These are phyloP conservation scores for Oncorhynchus tshawytscha DNA, from an alignment of 2,113 vertebrate genomes.

Conservation along the genomic window DNA sequence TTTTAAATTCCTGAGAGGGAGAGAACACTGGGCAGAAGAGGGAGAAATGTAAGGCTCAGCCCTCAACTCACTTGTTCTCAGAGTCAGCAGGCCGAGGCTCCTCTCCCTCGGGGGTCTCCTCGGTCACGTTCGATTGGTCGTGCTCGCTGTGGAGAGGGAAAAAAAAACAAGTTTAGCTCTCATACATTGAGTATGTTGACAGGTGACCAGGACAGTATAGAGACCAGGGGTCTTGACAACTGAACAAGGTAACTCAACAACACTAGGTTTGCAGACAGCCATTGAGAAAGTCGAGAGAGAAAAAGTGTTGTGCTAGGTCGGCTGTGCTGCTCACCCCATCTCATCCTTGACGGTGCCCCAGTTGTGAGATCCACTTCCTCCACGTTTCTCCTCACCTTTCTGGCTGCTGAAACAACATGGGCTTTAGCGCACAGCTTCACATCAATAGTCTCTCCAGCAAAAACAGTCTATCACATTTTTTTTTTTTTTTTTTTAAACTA, in stretches of 20 bases:
- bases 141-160: conserved; percentile 77
- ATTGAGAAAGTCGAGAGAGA: not conserved
- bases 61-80: conserved; percentile 90
- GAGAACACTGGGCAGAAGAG: no score
- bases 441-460: no score
- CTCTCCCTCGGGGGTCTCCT: conserved; percentile 94
- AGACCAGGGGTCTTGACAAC: not conserved
- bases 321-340: conserved; percentile 77
- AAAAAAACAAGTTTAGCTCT: not conserved
- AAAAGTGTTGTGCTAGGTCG: not conserved
- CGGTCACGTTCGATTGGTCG: conserved; percentile 91
- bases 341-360: conserved; percentile 99
- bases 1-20: no score
- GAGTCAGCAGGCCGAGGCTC: conserved; percentile 94
- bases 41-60: no score
- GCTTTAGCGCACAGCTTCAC: conserved; percentile 45
- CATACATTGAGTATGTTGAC: not conserved
- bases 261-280: not conserved
- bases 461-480: no score
- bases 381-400: conserved; percentile 96
- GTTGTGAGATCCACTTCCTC: conserved; percentile 97
- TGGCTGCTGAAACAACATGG: conserved; percentile 90
- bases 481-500: no score
- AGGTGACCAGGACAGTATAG: not conserved
- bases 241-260: no score